A percentile compares a stretch with the other conserved stretches of the same genome.
Evolutionary conservation across 2,113 vertebrate genomes (phyloP).

Genomic region (Progne subis): DNA sequence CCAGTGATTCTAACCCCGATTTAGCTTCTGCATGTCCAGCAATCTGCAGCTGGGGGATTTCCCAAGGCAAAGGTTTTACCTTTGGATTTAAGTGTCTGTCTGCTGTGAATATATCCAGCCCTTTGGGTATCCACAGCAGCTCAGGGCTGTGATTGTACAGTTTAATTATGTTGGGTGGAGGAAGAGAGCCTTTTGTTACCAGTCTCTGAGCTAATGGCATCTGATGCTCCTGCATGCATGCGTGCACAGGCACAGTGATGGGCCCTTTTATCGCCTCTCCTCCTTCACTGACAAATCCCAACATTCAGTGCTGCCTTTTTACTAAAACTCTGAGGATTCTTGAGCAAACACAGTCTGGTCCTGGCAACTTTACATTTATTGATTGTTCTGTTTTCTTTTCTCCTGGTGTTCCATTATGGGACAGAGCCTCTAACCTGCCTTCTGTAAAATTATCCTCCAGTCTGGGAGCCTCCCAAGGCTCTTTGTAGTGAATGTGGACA

Average conservation of each 20-base stretch:
- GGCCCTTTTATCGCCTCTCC: not conserved
- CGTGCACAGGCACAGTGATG: not conserved
- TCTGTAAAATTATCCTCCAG: not conserved
- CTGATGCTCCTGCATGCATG: not conserved
- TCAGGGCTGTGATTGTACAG: not conserved
- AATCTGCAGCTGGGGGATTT: not conserved
- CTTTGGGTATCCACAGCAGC: not conserved
- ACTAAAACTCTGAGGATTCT: not conserved
- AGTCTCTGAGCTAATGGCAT: not conserved
- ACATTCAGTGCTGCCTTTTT: not conserved
- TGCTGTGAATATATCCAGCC: not conserved
- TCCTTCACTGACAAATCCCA: not conserved
- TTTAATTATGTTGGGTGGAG: not conserved
- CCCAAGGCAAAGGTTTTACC: conserved; percentile 20
- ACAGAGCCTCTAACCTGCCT: not conserved
- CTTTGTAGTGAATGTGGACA: not conserved
- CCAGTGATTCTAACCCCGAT: conserved; percentile 38
- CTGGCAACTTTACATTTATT: not conserved
- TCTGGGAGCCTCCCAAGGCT: not conserved
- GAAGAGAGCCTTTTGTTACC: conserved; percentile 27
- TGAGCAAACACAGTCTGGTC: not conserved
- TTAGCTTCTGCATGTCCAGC: not conserved
- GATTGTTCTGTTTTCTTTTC: not conserved
- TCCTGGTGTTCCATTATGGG: not conserved
- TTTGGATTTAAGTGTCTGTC: not conserved